These are phyloP conservation scores for Macrotis lagotis DNA, from an alignment of 2,113 vertebrate genomes.

Conservation along the genomic window DNA sequence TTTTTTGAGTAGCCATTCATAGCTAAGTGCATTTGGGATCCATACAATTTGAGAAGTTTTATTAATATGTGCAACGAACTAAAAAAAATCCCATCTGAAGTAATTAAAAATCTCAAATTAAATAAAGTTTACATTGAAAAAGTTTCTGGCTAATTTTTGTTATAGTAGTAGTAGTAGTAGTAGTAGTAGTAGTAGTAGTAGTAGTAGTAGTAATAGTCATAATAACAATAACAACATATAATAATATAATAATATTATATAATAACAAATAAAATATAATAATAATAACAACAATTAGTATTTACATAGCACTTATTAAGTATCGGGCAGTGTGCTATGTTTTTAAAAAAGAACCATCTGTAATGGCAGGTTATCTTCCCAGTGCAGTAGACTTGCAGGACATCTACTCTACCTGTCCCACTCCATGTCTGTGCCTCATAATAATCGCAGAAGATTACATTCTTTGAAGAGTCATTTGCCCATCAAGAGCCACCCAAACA, in stretches of 20 bases:
- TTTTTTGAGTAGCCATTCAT: conserved; percentile 21
- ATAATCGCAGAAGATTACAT: neutral
- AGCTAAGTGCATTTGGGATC: conserved; percentile 19
- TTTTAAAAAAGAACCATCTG: neutral
- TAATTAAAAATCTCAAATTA: neutral
- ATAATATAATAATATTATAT: too few relatives aligned
- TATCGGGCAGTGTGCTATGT: neutral
- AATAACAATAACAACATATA: too few relatives aligned
- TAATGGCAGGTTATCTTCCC: neutral
- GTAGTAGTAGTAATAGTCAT: too few relatives aligned
- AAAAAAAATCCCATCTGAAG: neutral
- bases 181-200: too few relatives aligned
- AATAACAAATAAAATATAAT: neutral
- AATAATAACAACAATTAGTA: neutral
- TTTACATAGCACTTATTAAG: neutral
- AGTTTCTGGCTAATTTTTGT: neutral
- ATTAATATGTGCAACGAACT: conserved; percentile 19
- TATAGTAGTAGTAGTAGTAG: too few relatives aligned
- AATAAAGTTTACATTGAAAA: neutral
- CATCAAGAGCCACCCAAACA: neutral
- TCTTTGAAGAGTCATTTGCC: neutral
- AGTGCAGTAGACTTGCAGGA: neutral
- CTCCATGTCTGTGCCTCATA: neutral
- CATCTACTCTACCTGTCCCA: neutral
- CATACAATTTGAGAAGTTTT: neutral